Base-by-base conservation (phyloP, 2,113 vertebrate genomes). In the Myotis brandtii region DNA sequence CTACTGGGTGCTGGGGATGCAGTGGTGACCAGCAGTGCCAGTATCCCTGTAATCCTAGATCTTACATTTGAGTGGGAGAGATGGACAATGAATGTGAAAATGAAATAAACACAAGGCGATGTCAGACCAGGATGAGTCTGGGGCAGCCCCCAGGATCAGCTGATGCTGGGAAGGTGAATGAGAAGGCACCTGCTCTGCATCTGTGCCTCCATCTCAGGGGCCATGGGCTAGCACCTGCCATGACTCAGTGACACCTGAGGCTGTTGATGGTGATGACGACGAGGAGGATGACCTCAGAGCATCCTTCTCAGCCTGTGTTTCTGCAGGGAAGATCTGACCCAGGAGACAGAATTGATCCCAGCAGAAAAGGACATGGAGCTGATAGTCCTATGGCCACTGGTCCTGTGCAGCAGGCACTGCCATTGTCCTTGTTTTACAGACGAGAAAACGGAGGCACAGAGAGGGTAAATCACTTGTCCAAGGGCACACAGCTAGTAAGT, bases 181-280 rank as follows among this genome's bases (percentile, higher is more conserved):
- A 43, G 83, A 48, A 23, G 2, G 32, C 16, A 2, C 0, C 0
- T 6, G 32, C 16, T 67, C 54, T 56, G 50, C 37, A 40, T 2
- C 40, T 18, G 72, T 3, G 75, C 56, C 0, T 5, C 34, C 32
- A 6, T 8, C 77, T 13, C 25, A 17, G 23, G 73, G 54, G 37
- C 0, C 0, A 20, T 0, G n/a, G 82, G 25, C 48, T 2, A 62
- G 27, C 12, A 12, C 50, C 34, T 25, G 67, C 50, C 0, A 0
- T 8, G 20, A 67, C 23, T 83, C 76, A 12, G 86, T 32, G 66
- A 59, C 9, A 4, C 11, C 18, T 4, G 7, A 13, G 6, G 76
- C 23, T 27, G 23, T 7, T 43, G 70, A 32, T 13, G 5, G 76
- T 27, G 70, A 9, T 6, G 59, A 16, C 0, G 14, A 43, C 2